Percentiles rank a stretch among this genome's conserved stretches.
Conservation (phyloP, 2,888 invertebrate genomes). For the Chesias legatella region DNA sequence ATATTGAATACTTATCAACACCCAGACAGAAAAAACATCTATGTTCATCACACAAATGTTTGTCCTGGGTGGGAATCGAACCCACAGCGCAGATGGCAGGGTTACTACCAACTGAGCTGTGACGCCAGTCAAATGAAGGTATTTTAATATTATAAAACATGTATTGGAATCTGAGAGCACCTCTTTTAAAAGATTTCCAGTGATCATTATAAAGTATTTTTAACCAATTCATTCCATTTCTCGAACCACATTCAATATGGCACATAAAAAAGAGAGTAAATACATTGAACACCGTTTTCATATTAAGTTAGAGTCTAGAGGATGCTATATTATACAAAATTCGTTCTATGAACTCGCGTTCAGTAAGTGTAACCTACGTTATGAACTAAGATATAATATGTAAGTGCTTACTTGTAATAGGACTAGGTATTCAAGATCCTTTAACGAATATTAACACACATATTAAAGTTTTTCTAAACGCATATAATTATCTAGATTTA, state of each 20-base stretch:
- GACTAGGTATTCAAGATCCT: slow-evolving; percentile 40
- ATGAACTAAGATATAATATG: slow-evolving; percentile 22
- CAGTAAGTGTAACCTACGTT: slow-evolving; percentile 30
- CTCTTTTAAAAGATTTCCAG: slow-evolving; percentile 28
- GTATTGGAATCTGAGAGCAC: slow-evolving; percentile 29
- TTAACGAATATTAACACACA: slow-evolving; percentile 31
- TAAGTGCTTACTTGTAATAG: slow-evolving; percentile 45
- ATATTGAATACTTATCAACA: no score
- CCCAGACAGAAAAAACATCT: no score
- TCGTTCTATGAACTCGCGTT: slow-evolving; percentile 37
- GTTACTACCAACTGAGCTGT: no score
- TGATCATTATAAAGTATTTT: slow-evolving; percentile 5
- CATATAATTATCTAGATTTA: slow-evolving; percentile 10
- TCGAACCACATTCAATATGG: slow-evolving; percentile 45
- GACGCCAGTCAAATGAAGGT: slow-evolving; percentile 38
- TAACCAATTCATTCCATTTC: slow-evolving; percentile 18
- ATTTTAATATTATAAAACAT: slow-evolving; percentile 44
- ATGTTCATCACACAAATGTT: no score
- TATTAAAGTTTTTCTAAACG: slow-evolving; percentile 38
- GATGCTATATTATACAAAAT: slow-evolving; percentile 18
- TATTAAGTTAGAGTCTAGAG: slow-evolving; percentile 11
- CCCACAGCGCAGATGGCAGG: no score
- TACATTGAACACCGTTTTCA: slow-evolving; percentile 28
- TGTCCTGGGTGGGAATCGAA: no score
- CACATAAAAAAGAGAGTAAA: slow-evolving; percentile 32